These are phyloP conservation scores for Halichoerus grypus DNA, from an alignment of 2,113 vertebrate genomes.

Conservation along the genomic window DNA sequence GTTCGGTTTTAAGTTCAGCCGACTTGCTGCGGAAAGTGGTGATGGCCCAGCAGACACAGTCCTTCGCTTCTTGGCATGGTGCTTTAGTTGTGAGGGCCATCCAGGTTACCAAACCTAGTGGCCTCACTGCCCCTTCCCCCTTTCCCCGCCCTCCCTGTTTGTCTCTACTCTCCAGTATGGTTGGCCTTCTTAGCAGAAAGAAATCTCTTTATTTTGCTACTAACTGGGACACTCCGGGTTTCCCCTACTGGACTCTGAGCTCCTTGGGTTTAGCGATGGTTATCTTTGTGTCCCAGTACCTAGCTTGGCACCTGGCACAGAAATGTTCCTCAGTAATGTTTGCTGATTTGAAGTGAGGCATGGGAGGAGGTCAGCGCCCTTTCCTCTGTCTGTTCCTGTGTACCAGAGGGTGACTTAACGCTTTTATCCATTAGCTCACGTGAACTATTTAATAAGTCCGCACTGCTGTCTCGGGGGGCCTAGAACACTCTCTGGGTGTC, in stretches of 20 bases:
- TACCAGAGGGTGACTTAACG: neutral
- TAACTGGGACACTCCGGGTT: neutral
- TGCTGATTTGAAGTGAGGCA: neutral
- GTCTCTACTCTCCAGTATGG: neutral
- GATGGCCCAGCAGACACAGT: slow-evolving; percentile 19
- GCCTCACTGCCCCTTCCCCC: neutral
- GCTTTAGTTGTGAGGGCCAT: neutral
- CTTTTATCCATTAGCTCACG: neutral
- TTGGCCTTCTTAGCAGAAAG: neutral
- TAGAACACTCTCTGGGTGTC: neutral
- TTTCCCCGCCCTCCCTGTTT: neutral
- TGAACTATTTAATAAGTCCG: neutral
- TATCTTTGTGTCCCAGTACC: neutral
- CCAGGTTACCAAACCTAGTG: neutral
- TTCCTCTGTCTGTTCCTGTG: neutral
- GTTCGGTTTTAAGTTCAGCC: slow-evolving; percentile 68
- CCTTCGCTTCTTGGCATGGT: neutral
- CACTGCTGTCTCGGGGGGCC: neutral
- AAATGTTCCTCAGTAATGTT: neutral
- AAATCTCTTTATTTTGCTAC: neutral
- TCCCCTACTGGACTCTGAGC: neutral
- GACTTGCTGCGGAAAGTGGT: slow-evolving; percentile 40
- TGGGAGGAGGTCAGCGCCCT: neutral
- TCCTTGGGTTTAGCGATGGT: neutral
- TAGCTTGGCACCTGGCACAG: neutral